Conservation (phyloP, 2,888 invertebrate genomes). For the Drosophila anceps region DNA sequence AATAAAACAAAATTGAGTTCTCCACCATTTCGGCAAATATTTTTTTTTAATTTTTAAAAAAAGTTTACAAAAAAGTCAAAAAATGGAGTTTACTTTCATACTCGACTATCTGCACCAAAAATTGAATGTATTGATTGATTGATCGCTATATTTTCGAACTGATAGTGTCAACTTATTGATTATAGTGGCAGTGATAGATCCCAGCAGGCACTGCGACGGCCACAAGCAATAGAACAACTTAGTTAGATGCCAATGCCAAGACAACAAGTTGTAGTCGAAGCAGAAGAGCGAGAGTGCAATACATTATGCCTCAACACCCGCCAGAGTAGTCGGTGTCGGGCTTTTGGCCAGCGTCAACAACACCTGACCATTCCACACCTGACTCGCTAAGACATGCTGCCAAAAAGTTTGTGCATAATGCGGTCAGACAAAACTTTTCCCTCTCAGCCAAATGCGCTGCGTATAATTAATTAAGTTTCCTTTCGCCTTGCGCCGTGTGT, state of each 20-base stretch:
- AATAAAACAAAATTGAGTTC: too few species aligned
- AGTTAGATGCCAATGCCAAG: constrained; percentile 19
- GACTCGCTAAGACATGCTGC: constrained; percentile 11
- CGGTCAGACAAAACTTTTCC: constrained; percentile 56
- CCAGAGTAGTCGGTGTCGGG: constrained; percentile 10
- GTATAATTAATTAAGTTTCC: constrained; percentile 64
- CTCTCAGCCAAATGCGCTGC: constrained; percentile 38
- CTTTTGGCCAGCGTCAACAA: constrained; percentile 5
- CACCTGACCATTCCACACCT: constrained; percentile 27
- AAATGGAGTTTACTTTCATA: too few species aligned
- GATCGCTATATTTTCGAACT: constrained; percentile 1
- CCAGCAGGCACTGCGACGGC: constrained; percentile 5
- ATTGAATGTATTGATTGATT: constrained; percentile 32
- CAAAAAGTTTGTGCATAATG: constrained; percentile 62
- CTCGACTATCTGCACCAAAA: too few species aligned
- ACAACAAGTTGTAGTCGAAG: too few species aligned
- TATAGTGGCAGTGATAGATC: constrained; percentile 6
- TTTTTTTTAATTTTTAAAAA: too few species aligned
- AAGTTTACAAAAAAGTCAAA: too few species aligned
- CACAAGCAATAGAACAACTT: constrained; percentile 27
- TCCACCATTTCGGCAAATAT: neutral
- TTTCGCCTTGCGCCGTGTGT: constrained; percentile 2
- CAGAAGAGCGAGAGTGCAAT: neutral
- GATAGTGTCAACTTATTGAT: constrained; percentile 11
- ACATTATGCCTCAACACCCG: constrained; percentile 14